These are phyloP conservation scores for Orchesella cincta DNA, from an alignment of 1,140 invertebrate species.

Conservation along the genomic window DNA sequence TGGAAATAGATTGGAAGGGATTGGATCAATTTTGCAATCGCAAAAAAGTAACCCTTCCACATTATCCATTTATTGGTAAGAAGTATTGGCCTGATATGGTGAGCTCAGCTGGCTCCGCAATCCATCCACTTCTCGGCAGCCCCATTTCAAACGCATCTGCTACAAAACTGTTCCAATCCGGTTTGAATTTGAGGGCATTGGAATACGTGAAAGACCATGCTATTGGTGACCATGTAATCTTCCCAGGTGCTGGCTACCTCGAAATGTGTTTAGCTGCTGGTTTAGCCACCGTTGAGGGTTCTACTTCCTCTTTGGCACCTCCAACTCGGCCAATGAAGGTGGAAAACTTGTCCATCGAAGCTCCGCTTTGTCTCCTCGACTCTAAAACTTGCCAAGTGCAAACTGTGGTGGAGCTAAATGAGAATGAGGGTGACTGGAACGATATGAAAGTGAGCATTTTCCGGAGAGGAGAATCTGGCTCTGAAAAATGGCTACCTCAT, in stretches of 20 bases:
- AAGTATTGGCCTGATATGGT: neutral
- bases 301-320: neutral
- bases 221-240: slow-evolving; percentile 32
- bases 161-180: neutral
- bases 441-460: neutral
- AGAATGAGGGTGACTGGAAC: neutral
- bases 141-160: neutral
- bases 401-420: neutral
- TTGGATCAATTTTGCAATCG: neutral
- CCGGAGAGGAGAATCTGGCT: neutral
- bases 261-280: slow-evolving; percentile 38
- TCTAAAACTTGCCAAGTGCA: neutral
- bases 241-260: slow-evolving; percentile 40
- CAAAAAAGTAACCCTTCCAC: neutral
- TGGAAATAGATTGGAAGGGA: neutral
- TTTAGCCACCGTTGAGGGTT: neutral
- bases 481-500: neutral
- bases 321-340: neutral
- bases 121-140: slow-evolving; percentile 3
- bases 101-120: neutral
- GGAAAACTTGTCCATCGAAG: slow-evolving; percentile 36
- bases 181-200: slow-evolving; percentile 11
- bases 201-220: slow-evolving; percentile 37
- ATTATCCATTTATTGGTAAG: neutral
- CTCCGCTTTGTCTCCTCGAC: slow-evolving; percentile 31